Evolutionary conservation across 2,113 vertebrate species (phyloP).

Genomic region (Xiphophorus couchianus): DNA sequence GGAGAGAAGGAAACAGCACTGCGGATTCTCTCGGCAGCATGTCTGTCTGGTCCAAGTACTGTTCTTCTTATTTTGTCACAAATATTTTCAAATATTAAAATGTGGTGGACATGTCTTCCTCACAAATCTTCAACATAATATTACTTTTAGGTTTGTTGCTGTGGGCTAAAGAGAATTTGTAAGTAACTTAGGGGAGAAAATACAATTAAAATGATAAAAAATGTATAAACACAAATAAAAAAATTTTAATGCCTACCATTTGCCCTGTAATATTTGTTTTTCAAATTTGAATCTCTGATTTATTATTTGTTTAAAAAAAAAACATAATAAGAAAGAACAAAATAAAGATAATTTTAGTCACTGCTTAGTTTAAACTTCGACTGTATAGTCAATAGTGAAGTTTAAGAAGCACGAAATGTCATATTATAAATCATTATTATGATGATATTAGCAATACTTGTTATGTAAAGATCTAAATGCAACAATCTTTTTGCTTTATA

Average conservation of each 20-base stretch:
- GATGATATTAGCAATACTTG: background rate
- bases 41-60: slow-evolving; percentile 2
- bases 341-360: background rate
- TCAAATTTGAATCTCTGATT: background rate
- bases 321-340: too few species aligned
- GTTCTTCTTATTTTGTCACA: background rate
- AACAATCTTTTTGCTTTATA: too few species aligned
- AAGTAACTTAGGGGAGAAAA: background rate
- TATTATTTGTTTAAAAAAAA: background rate
- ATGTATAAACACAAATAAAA: background rate
- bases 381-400: background rate
- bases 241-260: background rate
- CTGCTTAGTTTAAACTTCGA: background rate
- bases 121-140: background rate
- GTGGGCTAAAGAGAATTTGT: background rate
- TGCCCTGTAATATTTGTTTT: background rate
- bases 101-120: background rate
- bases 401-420: background rate
- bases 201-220: background rate
- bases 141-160: background rate
- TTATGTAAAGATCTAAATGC: too few species aligned
- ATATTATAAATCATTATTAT: background rate
- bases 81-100: background rate
- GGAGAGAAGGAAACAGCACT: slow-evolving; percentile 53
- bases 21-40: slow-evolving; percentile 32